Base-by-base conservation (phyloP, 2,113 vertebrate genomes). In the Lamprologus sp. region DNA sequence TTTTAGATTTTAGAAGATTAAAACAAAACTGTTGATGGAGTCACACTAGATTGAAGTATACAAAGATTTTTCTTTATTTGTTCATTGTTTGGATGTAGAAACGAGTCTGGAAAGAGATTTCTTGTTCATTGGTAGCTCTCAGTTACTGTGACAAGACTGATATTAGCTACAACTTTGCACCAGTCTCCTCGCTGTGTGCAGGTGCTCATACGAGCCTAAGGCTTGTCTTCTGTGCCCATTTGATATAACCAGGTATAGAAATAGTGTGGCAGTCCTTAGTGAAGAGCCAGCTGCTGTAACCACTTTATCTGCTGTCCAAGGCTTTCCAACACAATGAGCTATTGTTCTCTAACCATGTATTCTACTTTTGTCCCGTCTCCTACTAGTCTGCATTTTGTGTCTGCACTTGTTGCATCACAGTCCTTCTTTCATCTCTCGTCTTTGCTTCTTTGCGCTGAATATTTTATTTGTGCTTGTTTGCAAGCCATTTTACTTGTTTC, bases 271-370 rank as follows among this genome's bases (percentile, higher is more conserved):
- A 26, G 68, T 73, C 21, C 21, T 26, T 45, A 63, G 86, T 86
- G 84, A 86, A 82, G 84, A 35, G 55, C 42, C 60, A 56, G 88
- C 89, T 79, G 80, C 77, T 56, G 84, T 28, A 35, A 70, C 77
- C 90, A 81, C 91, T 91, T 84, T 49, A 86, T 68, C 56, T 40
- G 33, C 26, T 17, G 19, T 51, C 73, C 33, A 4, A 17, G 73
- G 13, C 49, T 82, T 31, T 68, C 81, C 79, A 65, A 15, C 9
- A 90, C 89, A 91, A 86, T 81, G 56, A 77, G 12, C 82, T 65
- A 75, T 92, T 95, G 84, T 92, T 88, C 58, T 31, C 5, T 4
- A 6, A 80, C 81, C 12, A 37, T 84, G 85, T 79, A 53, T 83
- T 86, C 56, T 42, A 11, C 31, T 11, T 17, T 10, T n/a, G 49